These are phyloP conservation scores for Gobiocypris rarus DNA, from an alignment of 2,113 vertebrate species.

Conservation along the genomic window DNA sequence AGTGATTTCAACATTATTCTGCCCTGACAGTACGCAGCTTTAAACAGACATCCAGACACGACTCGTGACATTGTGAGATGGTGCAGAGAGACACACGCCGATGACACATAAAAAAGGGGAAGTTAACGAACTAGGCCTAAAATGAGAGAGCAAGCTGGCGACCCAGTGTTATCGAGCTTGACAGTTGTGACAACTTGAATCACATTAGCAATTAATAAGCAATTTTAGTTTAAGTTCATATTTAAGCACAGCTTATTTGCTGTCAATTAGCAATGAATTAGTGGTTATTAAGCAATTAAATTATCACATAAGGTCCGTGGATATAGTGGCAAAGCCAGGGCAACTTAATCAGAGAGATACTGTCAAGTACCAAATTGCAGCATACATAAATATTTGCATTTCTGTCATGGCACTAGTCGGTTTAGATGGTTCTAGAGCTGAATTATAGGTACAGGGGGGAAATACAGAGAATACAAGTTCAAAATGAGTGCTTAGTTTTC, in stretches of 20 bases:
- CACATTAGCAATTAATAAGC: constrained; percentile 41
- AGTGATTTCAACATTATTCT: constrained; percentile 68
- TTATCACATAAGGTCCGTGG: constrained; percentile 15
- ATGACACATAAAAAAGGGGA: neutral
- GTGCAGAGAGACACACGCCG: neutral
- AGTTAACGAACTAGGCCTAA: constrained; percentile 26
- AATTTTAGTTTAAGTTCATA: constrained; percentile 37
- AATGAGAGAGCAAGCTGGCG: neutral
- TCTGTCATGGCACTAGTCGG: neutral
- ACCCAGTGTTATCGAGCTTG: constrained; percentile 21
- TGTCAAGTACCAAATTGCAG: constrained; percentile 5
- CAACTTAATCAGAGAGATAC: constrained; percentile 16
- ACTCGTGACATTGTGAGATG: neutral
- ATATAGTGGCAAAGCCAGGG: constrained; percentile 1
- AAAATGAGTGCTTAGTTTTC: neutral
- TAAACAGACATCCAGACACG: constrained; percentile 43
- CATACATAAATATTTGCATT: neutral
- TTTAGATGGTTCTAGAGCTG: neutral
- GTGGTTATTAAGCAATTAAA: constrained; percentile 41
- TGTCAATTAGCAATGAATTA: constrained; percentile 29
- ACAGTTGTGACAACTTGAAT: constrained; percentile 43
- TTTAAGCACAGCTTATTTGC: constrained; percentile 38
- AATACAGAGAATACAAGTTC: neutral
- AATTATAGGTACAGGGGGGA: neutral
- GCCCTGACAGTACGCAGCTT: constrained; percentile 49